Evolutionary conservation across 2,113 vertebrate species (phyloP).

Genomic region (Macaca fascicularis): T2T-MFA8v1.1 NC_088384.1:69642501-69643000

Average conservation of each 20-base stretch:
- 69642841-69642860: neutral
- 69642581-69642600: neutral
- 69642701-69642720: neutral
- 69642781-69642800: neutral
- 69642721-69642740: neutral
- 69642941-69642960: slow-evolving; percentile 21
- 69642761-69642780: neutral
- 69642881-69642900: neutral
- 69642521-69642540: neutral
- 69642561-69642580: neutral
- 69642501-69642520: neutral
- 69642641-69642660: neutral
- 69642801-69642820: accelerated
- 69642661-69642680: neutral
- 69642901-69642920: neutral
- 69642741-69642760: neutral
- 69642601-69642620: neutral
- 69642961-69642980: neutral
- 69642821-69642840: neutral
- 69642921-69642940: neutral
- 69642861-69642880: accelerated
- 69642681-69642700: neutral
- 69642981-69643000: neutral
- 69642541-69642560: neutral
- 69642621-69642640: neutral